Base-by-base conservation (phyloP, 2,113 vertebrate species). In the Neodon shergylaensis region DNA sequence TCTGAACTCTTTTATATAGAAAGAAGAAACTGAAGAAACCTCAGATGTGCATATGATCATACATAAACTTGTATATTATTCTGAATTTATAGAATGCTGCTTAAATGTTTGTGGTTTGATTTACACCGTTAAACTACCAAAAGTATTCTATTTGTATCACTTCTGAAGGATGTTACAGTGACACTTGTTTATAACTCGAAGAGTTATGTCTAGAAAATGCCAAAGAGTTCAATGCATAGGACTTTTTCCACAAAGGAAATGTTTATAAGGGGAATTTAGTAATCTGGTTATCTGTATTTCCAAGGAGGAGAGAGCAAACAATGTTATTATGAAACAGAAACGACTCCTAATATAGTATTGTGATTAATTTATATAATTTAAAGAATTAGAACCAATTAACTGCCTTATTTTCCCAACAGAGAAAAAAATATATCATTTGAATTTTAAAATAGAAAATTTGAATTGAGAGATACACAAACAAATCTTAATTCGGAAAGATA, bases 381-480 rank as follows among this genome's bases (percentile, higher is more conserved):
- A 13, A 61, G 7, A 92, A 91, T 78, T n/a, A 39, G 36, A 93
- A 58, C 52, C 52, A 49, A 47, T 21, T 24, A 83, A 42, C 81
- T 86, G 76, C 61, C 52, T 47, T 76, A 44, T 7, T 76, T 16
- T 91, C 24, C 10, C 39, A 84, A 49, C 6, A n/a, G 58, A 82
- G 8, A 73, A 88, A 83, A 78, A 78, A 3, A 0, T 17, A 19
- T 24, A 47, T 58, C 2, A 44, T 89, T 89, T 95, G 3, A 3
- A 68, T 78, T 94, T 92, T 74, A 94, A 96, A 82, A 77, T 84
- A 83, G 90, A 72, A 82, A 72, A 77, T 65, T 21, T 92, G 21
- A 88, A 49, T 86, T 28, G 76, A 91, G 39, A 93, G 6, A 28
- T 93, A 79, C 26, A 68, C 13, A 92, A 66, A 47, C 3, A 95